A percentile compares a stretch with the other conserved stretches of the same genome.
Evolutionary conservation across 1,140 invertebrate genomes (phyloP).

Genomic region (Aphelinus certus): DNA sequence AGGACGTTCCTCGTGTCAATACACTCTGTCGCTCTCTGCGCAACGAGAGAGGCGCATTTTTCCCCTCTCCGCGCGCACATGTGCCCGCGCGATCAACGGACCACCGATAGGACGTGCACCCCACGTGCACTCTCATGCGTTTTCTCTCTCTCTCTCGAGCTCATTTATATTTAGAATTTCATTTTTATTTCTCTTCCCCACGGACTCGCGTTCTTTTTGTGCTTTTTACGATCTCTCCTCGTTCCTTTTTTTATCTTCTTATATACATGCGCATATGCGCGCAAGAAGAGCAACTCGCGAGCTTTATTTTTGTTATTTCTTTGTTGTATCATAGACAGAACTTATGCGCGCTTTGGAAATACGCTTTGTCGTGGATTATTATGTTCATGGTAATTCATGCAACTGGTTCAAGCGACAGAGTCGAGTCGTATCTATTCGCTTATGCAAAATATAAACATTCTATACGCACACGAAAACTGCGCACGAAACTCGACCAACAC

Average conservation of each 20-base stretch:
- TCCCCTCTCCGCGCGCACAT: neutral
- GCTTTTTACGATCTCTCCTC: neutral
- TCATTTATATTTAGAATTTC: constrained; percentile 15
- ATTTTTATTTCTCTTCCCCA: no score
- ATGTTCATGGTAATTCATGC: constrained; percentile 2
- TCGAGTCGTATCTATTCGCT: no score
- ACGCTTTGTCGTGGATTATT: neutral
- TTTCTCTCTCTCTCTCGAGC: neutral
- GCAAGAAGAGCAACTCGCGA: neutral
- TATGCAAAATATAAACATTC: no score
- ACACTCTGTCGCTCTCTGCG: neutral
- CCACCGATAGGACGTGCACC: neutral
- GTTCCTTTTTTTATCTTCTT: neutral
- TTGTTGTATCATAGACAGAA: no score
- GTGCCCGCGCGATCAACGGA: neutral
- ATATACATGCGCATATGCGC: neutral
- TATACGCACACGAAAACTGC: no score
- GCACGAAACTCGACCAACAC: no score
- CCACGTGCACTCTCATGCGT: neutral
- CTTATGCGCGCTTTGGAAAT: neutral
- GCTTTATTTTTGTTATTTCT: no score
- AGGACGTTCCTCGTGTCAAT: neutral
- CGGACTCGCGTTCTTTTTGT: neutral
- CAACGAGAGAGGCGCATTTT: neutral
- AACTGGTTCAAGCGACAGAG: neutral